A percentile compares a stretch with the other conserved stretches of the same genome.
Conservation (phyloP, 2,888 invertebrate species). For the Chaetoderma sp. region DNA sequence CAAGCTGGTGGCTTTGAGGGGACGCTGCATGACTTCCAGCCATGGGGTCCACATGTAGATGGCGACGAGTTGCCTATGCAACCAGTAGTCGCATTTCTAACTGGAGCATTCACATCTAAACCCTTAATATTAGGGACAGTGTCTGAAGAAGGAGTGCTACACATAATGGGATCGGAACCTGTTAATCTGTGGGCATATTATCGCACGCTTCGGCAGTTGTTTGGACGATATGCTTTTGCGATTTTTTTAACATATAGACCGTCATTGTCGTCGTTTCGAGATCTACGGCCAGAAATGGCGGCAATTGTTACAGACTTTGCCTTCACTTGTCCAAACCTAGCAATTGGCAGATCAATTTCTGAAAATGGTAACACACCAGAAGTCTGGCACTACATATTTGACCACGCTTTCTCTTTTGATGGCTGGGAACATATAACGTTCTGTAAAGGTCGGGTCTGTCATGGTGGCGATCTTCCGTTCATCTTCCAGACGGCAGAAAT, state of each 20-base stretch:
- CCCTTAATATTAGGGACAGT: constrained; percentile 52
- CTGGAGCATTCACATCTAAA: constrained; percentile 36
- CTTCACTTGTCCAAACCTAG: constrained; percentile 48
- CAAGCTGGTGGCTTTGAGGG: constrained; percentile 38
- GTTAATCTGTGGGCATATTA: too few relatives aligned
- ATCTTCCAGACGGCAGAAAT: constrained; percentile 45
- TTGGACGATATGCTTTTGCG: constrained; percentile 36
- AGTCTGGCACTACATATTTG: constrained; percentile 49
- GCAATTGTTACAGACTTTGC: constrained; percentile 47
- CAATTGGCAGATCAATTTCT: constrained; percentile 35
- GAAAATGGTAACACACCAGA: constrained; percentile 16
- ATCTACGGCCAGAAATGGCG: constrained; percentile 37
- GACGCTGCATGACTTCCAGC: constrained; percentile 55
- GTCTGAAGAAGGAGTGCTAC: constrained; percentile 51
- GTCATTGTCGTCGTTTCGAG: constrained; percentile 20
- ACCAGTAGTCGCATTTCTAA: constrained; percentile 38
- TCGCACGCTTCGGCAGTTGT: constrained; percentile 42
- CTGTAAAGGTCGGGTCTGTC: constrained; percentile 55
- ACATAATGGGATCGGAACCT: constrained; percentile 48
- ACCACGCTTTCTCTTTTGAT: constrained; percentile 48
- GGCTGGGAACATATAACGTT: constrained; percentile 51
- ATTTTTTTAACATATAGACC: constrained; percentile 44
- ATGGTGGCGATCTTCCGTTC: constrained; percentile 55
- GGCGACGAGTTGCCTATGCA: constrained; percentile 45
- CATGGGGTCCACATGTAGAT: constrained; percentile 55